Base-by-base conservation (phyloP, 2,888 invertebrate genomes). In the Salticus scenicus region DNA sequence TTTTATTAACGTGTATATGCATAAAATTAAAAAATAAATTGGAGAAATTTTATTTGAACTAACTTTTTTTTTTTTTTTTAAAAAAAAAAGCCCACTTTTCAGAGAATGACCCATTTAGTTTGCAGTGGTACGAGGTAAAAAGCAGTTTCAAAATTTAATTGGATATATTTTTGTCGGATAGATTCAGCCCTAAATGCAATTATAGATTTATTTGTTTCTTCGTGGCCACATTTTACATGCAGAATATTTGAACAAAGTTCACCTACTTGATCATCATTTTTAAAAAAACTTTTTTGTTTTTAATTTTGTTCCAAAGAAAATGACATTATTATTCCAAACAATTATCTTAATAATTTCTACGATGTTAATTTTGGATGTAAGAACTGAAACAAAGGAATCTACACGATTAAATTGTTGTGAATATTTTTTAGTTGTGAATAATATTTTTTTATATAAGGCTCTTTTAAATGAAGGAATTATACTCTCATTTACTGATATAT, bases 321-420 rank as follows among this genome's bases (percentile, higher is more conserved):
- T 51, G 5, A 51, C 24, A 5, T 51, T 14, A 51, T 51, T 20
- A 51, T 51, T 51, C 17, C 24, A 51, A 51, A 51, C 7, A 51
- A 51, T 20, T 4, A 51, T 51, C 17, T 51, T 51, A 17, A 20
- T 51, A 20, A 51, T 20, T 20, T 51, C n/a, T 8, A 14, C 17
- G 17, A 51, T 8, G 5, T 51, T 5, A 20, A 20, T 51, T 51
- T 51, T 51, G 4, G 51, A 51, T 8, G 5, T 5, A 8, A 51
- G 24, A 5, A 51, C 17, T 8, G 51, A 51, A 51, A 51, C 51
- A 8, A 51, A 51, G 5, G 51, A 51, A 20, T 20, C 51, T 20
- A 51, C 51, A 51, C 51, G 51, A 51, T 51, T 51, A 51, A 51
- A 51, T 14, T 51, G 51, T 20, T 51, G 51, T 8, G 51, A 51